These are phyloP conservation scores for Syngnathus rostellatus DNA, from an alignment of 2,797 vertebrate species.

Conservation along the genomic window DNA sequence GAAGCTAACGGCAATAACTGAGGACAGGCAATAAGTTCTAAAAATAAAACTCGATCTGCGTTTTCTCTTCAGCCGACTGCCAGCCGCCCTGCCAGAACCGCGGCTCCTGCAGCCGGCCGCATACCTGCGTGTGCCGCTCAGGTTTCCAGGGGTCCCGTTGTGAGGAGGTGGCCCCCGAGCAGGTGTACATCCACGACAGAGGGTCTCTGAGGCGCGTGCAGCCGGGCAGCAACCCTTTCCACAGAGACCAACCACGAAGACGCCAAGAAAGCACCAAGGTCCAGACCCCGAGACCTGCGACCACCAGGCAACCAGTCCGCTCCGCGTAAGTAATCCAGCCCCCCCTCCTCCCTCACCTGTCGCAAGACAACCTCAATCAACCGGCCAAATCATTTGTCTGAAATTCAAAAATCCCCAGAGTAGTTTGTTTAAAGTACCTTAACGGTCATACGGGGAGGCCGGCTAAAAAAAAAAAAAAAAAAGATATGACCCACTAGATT, in stretches of 20 bases:
- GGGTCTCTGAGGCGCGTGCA: slow-evolving; percentile 63
- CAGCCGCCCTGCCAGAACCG: slow-evolving; percentile 92
- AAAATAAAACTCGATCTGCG: slow-evolving; percentile 47
- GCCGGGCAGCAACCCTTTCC: slow-evolving; percentile 55
- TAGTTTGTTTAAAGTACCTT: slow-evolving; percentile 12
- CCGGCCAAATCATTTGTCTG: slow-evolving; percentile 7
- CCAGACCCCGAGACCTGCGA: slow-evolving; percentile 54
- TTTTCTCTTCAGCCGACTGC: slow-evolving; percentile 79
- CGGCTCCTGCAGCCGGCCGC: slow-evolving; percentile 89
- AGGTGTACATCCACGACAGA: slow-evolving; percentile 80
- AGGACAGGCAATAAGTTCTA: slow-evolving; percentile 13
- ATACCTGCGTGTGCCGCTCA: slow-evolving; percentile 88
- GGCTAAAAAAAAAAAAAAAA: slow-evolving; percentile 8
- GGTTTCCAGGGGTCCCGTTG: slow-evolving; percentile 85
- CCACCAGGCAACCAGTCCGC: slow-evolving; percentile 55
- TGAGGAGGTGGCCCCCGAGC: slow-evolving; percentile 84
- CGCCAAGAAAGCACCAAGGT: slow-evolving; percentile 38
- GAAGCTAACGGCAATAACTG: slow-evolving; percentile 41
- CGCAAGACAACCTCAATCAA: slow-evolving; percentile 1
- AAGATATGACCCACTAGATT: slow-evolving; percentile 9
- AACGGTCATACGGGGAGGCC: slow-evolving; percentile 14
- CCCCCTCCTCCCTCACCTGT: slow-evolving; percentile 11
- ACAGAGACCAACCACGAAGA: slow-evolving; percentile 56
- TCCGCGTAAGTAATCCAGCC: slow-evolving; percentile 59
- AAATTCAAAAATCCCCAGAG: background rate